Conservation (phyloP, 2,888 invertebrate genomes). For the Caenorhabditis wallacei region DNA sequence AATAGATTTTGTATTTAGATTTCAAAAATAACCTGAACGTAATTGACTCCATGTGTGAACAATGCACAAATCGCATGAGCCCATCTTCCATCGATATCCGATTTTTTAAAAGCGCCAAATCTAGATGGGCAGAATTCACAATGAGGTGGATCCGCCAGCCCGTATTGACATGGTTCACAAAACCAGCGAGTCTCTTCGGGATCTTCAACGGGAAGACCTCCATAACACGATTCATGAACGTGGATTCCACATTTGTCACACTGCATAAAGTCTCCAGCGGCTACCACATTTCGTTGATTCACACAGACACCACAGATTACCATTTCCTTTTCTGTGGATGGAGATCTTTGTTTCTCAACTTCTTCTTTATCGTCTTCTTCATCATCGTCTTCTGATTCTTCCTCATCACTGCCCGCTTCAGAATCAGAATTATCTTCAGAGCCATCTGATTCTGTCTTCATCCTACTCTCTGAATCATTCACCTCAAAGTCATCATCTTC, state of each 20-base stretch:
- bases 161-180: conserved; percentile 92
- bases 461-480: conserved; percentile 1
- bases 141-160: conserved; percentile 87
- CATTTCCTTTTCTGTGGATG: background rate
- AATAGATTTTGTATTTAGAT: background rate
- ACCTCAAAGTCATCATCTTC: conserved; percentile 78
- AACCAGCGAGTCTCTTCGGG: conserved; percentile 93
- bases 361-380: conserved; percentile 57
- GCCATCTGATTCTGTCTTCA: background rate
- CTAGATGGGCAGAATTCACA: conserved; percentile 97
- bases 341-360: background rate
- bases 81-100: conserved; percentile 87
- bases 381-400: conserved; percentile 72
- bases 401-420: conserved; percentile 41
- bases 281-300: conserved; percentile 62
- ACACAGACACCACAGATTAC: conserved; percentile 77
- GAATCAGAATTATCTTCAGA: conserved; percentile 14
- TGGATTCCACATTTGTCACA: conserved; percentile 81
- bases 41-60: conserved; percentile 97
- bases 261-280: conserved; percentile 73
- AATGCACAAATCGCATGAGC: conserved; percentile 98
- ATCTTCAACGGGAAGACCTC: conserved; percentile 19
- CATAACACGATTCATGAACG: conserved; percentile 82
- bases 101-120: conserved; percentile 94
- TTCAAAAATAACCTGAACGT: conserved; percentile 88